These are phyloP conservation scores for Diadegma fenestrale DNA, from an alignment of 2,888 invertebrate genomes.

Conservation along the genomic window DNA sequence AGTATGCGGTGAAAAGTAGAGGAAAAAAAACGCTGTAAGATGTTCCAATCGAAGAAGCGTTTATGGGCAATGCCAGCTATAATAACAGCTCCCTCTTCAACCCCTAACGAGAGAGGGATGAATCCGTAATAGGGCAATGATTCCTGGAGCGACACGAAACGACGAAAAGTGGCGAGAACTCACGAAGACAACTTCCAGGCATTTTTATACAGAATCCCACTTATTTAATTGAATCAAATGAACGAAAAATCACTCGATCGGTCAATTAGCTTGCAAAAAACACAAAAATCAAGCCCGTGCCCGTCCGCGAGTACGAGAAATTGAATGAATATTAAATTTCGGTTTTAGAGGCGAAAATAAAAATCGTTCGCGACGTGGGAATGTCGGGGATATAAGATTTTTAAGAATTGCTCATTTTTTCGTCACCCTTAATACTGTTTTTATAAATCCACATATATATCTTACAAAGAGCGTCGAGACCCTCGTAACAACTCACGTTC, in stretches of 20 bases:
- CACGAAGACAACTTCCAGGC: conserved; percentile 42
- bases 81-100: conserved; percentile 50
- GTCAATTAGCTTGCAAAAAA: neutral
- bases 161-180: conserved; percentile 43
- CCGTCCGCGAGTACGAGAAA: neutral
- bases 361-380: neutral
- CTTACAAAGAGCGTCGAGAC: conserved; percentile 39
- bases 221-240: conserved; percentile 28
- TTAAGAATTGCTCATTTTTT: conserved; percentile 65
- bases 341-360: neutral
- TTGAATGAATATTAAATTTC: neutral
- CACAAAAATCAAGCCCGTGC: neutral
- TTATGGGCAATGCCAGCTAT: conserved; percentile 62
- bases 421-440: conserved; percentile 46
- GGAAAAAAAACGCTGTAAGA: conserved; percentile 40
- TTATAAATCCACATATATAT: conserved; percentile 19
- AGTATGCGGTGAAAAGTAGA: conserved; percentile 51
- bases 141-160: conserved; percentile 43
- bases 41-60: conserved; percentile 57
- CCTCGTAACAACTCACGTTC: conserved; percentile 49
- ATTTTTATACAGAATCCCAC: conserved; percentile 33
- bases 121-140: conserved; percentile 63
- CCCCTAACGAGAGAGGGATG: conserved; percentile 55
- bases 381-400: conserved; percentile 33
- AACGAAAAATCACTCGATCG: neutral